Conservation (phyloP, 2,888 invertebrate species). For the Rhagophthalmus giganteus region DNA sequence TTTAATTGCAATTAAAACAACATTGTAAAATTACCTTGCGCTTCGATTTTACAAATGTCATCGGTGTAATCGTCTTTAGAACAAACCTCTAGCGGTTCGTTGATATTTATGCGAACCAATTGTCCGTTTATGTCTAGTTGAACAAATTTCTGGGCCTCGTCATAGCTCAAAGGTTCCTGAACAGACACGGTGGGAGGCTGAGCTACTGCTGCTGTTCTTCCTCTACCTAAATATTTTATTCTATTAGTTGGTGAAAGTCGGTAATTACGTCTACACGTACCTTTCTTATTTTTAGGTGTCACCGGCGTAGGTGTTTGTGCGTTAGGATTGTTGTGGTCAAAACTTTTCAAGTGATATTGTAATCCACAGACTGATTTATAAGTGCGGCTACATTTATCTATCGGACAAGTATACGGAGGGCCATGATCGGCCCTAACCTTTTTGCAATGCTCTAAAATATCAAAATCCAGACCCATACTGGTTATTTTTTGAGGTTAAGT, state of each 20-base stretch:
- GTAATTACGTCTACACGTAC: slow-evolving; percentile 39
- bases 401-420: slow-evolving; percentile 85
- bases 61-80: slow-evolving; percentile 65
- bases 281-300: slow-evolving; percentile 67
- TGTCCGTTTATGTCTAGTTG: slow-evolving; percentile 83
- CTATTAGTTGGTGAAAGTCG: too few species aligned
- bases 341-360: slow-evolving; percentile 83
- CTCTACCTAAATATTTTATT: too few species aligned
- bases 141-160: slow-evolving; percentile 82
- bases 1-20: background rate
- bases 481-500: slow-evolving; percentile 3
- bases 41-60: too few species aligned
- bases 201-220: slow-evolving; percentile 4
- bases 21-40: too few species aligned
- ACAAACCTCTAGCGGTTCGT: slow-evolving; percentile 69
- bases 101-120: slow-evolving; percentile 57
- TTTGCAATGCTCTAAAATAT: slow-evolving; percentile 82
- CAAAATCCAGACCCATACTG: slow-evolving; percentile 86
- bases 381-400: slow-evolving; percentile 80
- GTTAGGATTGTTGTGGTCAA: slow-evolving; percentile 79
- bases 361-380: slow-evolving; percentile 86
- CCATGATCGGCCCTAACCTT: slow-evolving; percentile 77
- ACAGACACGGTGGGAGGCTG: slow-evolving; percentile 56
- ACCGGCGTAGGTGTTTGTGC: slow-evolving; percentile 62
- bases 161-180: slow-evolving; percentile 76